Percentiles rank a stretch among this genome's conserved stretches.
These are phyloP conservation scores for Theretra japonica DNA, from an alignment of 2,888 invertebrate genomes.

Conservation along the genomic window DNA sequence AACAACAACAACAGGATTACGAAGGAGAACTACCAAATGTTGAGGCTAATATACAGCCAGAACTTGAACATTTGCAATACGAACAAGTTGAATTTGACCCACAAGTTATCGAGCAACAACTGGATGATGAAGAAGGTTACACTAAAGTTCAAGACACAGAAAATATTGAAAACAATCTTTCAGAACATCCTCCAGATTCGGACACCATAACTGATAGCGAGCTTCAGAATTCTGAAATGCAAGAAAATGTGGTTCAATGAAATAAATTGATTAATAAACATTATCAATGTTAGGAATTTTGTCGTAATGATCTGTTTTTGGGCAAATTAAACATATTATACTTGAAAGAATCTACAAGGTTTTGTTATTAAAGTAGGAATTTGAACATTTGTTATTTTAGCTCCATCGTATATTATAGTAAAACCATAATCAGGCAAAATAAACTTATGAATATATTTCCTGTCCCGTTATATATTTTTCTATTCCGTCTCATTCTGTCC, in stretches of 20 bases:
- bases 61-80: conserved; percentile 40
- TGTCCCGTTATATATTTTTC: no score
- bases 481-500: no score
- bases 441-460: no score
- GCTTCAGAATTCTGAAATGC: not conserved
- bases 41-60: conserved; percentile 33
- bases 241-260: conserved; percentile 8
- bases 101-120: conserved; percentile 51
- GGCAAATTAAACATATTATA: no score
- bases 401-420: no score
- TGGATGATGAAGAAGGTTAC: conserved; percentile 59
- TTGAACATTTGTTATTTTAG: no score
- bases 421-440: no score
- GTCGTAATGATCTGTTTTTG: no score
- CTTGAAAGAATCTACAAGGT: no score
- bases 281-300: not conserved
- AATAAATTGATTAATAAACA: not conserved
- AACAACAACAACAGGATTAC: conserved; percentile 42
- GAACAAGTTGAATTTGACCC: conserved; percentile 47
- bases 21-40: conserved; percentile 32
- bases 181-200: not conserved
- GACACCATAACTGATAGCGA: not conserved
- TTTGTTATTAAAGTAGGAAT: no score
- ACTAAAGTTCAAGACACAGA: conserved; percentile 36
- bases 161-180: conserved; percentile 26